These are phyloP conservation scores for Tokudaia muenninki DNA, from an alignment of 2,797 vertebrate species.

Conservation along the genomic window DNA sequence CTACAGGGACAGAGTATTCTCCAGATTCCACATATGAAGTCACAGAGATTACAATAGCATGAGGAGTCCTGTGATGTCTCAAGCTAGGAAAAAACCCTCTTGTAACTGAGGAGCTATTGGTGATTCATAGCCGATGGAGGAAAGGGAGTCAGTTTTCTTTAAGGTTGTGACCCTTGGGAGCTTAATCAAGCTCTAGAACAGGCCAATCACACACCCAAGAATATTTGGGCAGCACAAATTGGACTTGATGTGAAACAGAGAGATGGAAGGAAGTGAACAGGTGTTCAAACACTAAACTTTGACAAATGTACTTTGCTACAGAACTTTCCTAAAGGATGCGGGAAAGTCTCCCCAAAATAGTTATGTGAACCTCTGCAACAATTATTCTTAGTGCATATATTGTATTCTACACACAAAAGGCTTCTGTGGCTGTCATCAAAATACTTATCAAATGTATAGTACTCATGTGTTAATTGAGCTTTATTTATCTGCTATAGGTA, in stretches of 20 bases:
- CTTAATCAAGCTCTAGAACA: neutral
- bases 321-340: neutral
- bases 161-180: neutral
- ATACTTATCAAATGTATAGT: neutral
- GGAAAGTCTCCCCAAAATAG: neutral
- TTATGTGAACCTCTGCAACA: neutral
- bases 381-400: neutral
- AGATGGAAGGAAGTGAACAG: neutral
- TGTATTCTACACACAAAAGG: constrained; percentile 7
- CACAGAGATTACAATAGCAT: neutral
- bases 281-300: neutral
- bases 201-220: neutral
- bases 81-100: neutral
- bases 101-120: neutral
- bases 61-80: neutral
- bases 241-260: neutral
- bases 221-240: neutral
- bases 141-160: too few species aligned
- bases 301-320: neutral
- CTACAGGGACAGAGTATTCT: neutral
- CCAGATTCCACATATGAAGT: neutral
- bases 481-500: constrained; percentile 19
- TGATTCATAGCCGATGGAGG: too few species aligned
- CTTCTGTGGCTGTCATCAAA: neutral
- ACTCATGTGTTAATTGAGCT: constrained; percentile 14